Evolutionary conservation across 2,888 invertebrate species (phyloP).

Genomic region (Megamerina dolium): DNA sequence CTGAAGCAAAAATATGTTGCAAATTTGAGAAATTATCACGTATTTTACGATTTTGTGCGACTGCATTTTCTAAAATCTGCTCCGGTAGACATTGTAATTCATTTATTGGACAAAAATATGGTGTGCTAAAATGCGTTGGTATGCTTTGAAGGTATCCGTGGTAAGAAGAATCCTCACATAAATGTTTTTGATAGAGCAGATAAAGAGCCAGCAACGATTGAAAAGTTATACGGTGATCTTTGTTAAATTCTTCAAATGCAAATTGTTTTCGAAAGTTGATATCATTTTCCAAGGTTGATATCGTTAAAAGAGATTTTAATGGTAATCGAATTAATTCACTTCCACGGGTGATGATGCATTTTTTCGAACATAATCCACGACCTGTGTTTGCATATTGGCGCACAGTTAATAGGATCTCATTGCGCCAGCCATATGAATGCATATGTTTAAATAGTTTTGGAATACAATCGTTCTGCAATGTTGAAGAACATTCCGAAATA

Average conservation of each 20-base stretch:
- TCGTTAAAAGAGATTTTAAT: constrained; percentile 55
- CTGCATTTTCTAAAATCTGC: constrained; percentile 53
- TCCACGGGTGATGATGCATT: constrained; percentile 50
- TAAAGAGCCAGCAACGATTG: constrained; percentile 72
- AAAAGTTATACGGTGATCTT: constrained; percentile 52
- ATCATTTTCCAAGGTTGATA: constrained; percentile 55
- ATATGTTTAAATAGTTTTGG: constrained; percentile 30
- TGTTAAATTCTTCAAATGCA: constrained; percentile 27
- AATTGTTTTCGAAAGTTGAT: constrained; percentile 52
- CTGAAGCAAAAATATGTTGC: constrained; percentile 16
- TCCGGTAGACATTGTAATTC: constrained; percentile 56
- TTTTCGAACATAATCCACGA: constrained; percentile 65
- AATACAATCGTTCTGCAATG: too few relatives aligned
- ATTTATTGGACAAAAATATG: constrained; percentile 59
- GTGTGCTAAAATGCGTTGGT: constrained; percentile 61
- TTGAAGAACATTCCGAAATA: too few relatives aligned
- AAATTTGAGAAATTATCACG: constrained; percentile 37
- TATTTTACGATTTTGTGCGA: constrained; percentile 52
- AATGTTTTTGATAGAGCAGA: constrained; percentile 62
- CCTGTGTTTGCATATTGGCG: constrained; percentile 62
- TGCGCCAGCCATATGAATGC: constrained; percentile 52
- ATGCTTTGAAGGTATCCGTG: constrained; percentile 63
- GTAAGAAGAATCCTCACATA: constrained; percentile 49
- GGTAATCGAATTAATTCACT: constrained; percentile 60
- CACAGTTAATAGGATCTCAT: constrained; percentile 55